Base-by-base conservation (phyloP, 1,140 invertebrate species). In the Pseudomyrmex gracilis region DNA sequence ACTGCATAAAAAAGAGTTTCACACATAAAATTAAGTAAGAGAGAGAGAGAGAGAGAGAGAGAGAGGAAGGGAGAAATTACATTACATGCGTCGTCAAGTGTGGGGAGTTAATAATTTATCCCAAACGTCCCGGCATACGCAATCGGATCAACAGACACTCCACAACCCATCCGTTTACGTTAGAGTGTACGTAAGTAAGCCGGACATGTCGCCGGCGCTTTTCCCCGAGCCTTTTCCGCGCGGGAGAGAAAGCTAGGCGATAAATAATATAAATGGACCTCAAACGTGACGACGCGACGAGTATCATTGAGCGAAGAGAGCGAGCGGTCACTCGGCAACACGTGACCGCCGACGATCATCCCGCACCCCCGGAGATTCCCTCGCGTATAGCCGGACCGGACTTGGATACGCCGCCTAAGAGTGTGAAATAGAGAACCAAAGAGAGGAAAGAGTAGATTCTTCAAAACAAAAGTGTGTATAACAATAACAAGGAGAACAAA, bases 221-320 rank as follows among this genome's bases (percentile, higher is more conserved):
- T 58, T 63, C 49, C n/a, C 20, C 76, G 66, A 53, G 49, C 17
- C 53, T 58, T 71, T 60, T 55, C 76, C 43, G 60, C 64, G 13
- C 45, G 34, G 86, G 67, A 47, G 57, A 87, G 53, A 47, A 64
- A 87, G 53, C 53, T 51, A 49, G 58, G 7, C 66, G 53, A 84
- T 87, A 87, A 87, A 86, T 61, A 68, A 87, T 87, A 77, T 77
- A 87, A 87, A 87, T 77, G 85, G 85, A 61, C 73, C 70, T 68
- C 85, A 61, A 76, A 87, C 71, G 80, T 87, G 86, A 71, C 82
- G 70, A 87, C 49, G 67, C 73, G 86, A 73, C 64, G 47, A 76
- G 51, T 67, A 74, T 82, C 78, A 74, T 82, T n/a, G 55, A 86
- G 60, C 2, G 49, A 43, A 53, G 70, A 66, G 55, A 22, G 17